A percentile compares a stretch with the other conserved stretches of the same genome.
phyloP scores from a whole-genome alignment of 1,140 invertebrate species.

The Argopecten irradians region DNA sequence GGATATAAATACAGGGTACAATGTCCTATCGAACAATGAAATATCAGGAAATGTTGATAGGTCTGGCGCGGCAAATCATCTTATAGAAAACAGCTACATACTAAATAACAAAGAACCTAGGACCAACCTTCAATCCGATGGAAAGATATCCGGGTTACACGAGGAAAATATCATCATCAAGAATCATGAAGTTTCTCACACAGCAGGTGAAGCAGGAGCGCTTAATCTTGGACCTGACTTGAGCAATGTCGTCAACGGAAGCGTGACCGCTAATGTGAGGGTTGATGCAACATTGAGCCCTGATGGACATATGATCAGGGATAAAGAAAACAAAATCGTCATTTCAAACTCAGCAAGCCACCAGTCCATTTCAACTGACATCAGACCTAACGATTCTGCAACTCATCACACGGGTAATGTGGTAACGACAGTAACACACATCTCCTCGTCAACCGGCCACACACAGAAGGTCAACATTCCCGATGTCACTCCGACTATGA shows the following conservation, averaged over 20 bases:
- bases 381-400: not conserved
- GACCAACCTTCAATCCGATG: no score
- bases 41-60: no score
- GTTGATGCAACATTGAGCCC: not conserved
- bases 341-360: not conserved
- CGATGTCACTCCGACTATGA: not conserved
- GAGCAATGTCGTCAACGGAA: not conserved
- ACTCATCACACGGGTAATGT: not conserved
- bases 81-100: no score
- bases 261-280: not conserved
- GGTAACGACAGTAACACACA: not conserved
- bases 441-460: not conserved
- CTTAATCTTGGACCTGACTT: not conserved
- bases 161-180: not conserved
- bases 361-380: not conserved
- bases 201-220: not conserved
- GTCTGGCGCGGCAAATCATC: no score
- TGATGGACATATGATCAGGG: not conserved
- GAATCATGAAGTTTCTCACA: not conserved
- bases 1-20: no score
- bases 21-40: no score
- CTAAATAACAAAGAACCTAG: no score
- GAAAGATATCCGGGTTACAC: not conserved
- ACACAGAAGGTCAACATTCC: no score
- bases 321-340: not conserved